A percentile compares a stretch with the other conserved stretches of the same genome.
Evolutionary conservation across 2,888 invertebrate species (phyloP).

Genomic region (Eupithecia subfuscata): DNA sequence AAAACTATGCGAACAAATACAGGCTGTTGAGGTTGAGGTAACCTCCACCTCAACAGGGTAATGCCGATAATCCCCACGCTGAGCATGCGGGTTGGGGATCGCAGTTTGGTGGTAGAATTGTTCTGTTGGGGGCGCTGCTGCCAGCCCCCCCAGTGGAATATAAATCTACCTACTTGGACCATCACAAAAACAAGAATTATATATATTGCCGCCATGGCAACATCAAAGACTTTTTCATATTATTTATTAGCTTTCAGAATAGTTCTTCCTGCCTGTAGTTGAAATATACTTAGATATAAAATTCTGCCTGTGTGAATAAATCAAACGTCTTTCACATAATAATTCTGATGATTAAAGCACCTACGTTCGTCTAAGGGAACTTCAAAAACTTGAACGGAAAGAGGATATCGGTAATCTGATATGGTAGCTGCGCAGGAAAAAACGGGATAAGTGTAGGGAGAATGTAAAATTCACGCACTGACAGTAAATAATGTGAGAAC

Average conservation of each 20-base stretch:
- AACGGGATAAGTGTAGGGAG: constrained; percentile 45
- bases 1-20: no score
- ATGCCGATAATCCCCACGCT: no score
- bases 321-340: background rate
- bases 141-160: no score
- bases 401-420: constrained; percentile 34
- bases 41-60: no score
- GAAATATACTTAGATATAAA: background rate
- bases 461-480: constrained; percentile 55
- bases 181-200: background rate
- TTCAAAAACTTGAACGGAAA: constrained; percentile 31
- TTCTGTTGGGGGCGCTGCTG: no score
- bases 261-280: background rate
- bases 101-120: no score
- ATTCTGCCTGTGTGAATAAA: background rate
- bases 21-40: no score
- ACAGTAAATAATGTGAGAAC: constrained; percentile 66
- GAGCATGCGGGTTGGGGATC: no score
- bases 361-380: constrained; percentile 9
- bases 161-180: background rate
- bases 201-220: background rate
- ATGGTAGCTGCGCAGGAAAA: constrained; percentile 30
- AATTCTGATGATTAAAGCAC: constrained; percentile 4
- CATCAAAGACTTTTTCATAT: background rate
- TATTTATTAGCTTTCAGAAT: background rate